Conservation (phyloP, 2,113 vertebrate genomes). For the Psittacula cyanocephala region DNA sequence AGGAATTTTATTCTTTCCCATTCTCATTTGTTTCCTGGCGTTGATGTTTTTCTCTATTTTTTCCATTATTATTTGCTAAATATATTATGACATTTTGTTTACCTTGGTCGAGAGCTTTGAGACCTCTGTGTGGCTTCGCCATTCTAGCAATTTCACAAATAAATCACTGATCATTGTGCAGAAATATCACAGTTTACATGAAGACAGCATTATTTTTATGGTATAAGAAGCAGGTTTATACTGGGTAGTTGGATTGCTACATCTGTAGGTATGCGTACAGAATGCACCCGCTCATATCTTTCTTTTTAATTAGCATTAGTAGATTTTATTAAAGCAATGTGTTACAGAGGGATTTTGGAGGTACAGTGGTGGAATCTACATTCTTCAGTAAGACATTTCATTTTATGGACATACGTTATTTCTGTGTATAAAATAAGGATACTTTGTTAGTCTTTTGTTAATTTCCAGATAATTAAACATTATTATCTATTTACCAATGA, state of each 20-base stretch:
- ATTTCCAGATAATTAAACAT: slow-evolving; percentile 68
- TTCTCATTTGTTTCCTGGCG: not conserved
- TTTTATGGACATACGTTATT: slow-evolving; percentile 36
- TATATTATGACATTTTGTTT: slow-evolving; percentile 65
- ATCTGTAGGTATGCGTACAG: not conserved
- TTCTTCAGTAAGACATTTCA: slow-evolving; percentile 11
- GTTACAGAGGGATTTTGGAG: slow-evolving; percentile 13
- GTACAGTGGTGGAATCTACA: not conserved
- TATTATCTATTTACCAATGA: slow-evolving; percentile 68
- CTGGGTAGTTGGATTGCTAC: not conserved
- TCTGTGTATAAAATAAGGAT: slow-evolving; percentile 51
- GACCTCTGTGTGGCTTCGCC: slow-evolving; percentile 11
- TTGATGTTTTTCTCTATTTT: slow-evolving; percentile 24
- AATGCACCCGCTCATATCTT: not conserved
- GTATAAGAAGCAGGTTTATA: not conserved
- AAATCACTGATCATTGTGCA: slow-evolving; percentile 1
- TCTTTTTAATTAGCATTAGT: not conserved
- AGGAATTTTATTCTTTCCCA: not conserved
- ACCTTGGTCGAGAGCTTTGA: slow-evolving; percentile 31
- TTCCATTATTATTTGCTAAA: slow-evolving; percentile 52
- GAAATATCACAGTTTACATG: slow-evolving; percentile 10
- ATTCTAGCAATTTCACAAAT: slow-evolving; percentile 48
- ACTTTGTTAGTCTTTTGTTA: slow-evolving; percentile 58
- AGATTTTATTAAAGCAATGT: slow-evolving; percentile 3
- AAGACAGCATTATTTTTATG: slow-evolving; percentile 25